These are phyloP conservation scores for Poeciliopsis infans DNA, from an alignment of 2,797 vertebrate species.

Conservation along the genomic window DNA sequence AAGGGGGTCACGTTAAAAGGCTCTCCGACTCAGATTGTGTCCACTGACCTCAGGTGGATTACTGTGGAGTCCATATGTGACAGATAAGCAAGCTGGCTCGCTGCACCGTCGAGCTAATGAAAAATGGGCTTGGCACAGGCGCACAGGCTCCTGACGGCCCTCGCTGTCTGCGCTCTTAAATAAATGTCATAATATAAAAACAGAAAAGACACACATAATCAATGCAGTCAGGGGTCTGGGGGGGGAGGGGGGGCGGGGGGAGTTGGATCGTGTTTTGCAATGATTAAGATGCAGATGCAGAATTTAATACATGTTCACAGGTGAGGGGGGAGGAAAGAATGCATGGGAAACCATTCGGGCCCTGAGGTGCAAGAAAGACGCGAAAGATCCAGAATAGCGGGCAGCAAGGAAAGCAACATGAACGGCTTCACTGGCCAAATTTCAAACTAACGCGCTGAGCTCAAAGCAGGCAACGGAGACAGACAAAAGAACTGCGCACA, in stretches of 20 bases:
- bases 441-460: constrained; percentile 12
- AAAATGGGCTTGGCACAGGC: constrained; percentile 76
- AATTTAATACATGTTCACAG: neutral
- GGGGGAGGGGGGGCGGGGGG: rapidly evolving
- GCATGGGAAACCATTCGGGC: constrained; percentile 24
- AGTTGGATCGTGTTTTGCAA: neutral
- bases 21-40: constrained; percentile 39
- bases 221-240: neutral
- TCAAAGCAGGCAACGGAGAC: constrained; percentile 25
- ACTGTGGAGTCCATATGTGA: constrained; percentile 59
- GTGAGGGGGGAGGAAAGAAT: neutral
- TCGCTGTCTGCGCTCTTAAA: neutral
- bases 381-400: constrained; percentile 71
- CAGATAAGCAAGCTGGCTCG: constrained; percentile 51
- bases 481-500: constrained; percentile 26
- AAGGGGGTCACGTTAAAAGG: constrained; percentile 8
- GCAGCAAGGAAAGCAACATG: neutral
- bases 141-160: constrained; percentile 41
- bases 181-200: neutral
- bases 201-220: neutral
- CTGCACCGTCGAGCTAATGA: constrained; percentile 42
- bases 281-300: neutral
- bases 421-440: neutral
- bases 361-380: constrained; percentile 31
- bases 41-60: constrained; percentile 62